A percentile compares a stretch with the other conserved stretches of the same genome.
phyloP scores from a whole-genome alignment of 2,888 invertebrate genomes.

The Tenthredo mesomela region DNA sequence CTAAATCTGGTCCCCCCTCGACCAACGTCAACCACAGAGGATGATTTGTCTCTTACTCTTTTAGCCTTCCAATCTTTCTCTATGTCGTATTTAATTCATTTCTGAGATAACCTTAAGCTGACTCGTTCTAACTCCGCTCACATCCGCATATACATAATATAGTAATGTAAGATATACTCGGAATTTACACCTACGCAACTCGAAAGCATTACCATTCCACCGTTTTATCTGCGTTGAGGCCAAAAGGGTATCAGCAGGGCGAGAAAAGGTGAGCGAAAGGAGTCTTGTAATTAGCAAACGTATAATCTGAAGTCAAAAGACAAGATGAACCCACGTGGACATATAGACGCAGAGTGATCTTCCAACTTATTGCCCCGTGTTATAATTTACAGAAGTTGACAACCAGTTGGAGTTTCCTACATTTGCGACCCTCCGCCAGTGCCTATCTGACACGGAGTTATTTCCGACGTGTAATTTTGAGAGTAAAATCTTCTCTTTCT shows the following conservation, averaged over 20 bases:
- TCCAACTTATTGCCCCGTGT: constrained; percentile 52
- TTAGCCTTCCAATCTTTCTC: not conserved
- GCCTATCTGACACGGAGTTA: constrained; percentile 24
- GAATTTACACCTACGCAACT: not conserved
- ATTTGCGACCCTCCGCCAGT: not conserved
- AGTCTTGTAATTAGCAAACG: constrained; percentile 24
- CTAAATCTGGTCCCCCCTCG: constrained; percentile 35
- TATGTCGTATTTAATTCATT: constrained; percentile 13
- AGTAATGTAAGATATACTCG: not conserved
- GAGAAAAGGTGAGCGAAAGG: constrained; percentile 5
- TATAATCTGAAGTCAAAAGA: constrained; percentile 22
- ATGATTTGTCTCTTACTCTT: constrained; percentile 9
- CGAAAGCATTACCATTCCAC: constrained; percentile 7
- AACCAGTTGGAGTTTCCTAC: constrained; percentile 45
- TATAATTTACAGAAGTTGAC: constrained; percentile 52
- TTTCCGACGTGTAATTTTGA: constrained; percentile 36
- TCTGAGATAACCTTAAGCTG: not conserved
- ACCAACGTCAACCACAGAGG: constrained; percentile 39
- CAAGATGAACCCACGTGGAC: constrained; percentile 1
- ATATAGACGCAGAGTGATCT: constrained; percentile 44
- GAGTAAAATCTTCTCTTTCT: constrained; percentile 50
- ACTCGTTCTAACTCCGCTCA: not conserved
- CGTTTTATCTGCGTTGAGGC: not conserved
- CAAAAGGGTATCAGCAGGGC: constrained; percentile 18
- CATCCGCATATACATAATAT: not conserved